phyloP scores from a whole-genome alignment of 2,888 invertebrate species.

The Cybosia mesomella region DNA sequence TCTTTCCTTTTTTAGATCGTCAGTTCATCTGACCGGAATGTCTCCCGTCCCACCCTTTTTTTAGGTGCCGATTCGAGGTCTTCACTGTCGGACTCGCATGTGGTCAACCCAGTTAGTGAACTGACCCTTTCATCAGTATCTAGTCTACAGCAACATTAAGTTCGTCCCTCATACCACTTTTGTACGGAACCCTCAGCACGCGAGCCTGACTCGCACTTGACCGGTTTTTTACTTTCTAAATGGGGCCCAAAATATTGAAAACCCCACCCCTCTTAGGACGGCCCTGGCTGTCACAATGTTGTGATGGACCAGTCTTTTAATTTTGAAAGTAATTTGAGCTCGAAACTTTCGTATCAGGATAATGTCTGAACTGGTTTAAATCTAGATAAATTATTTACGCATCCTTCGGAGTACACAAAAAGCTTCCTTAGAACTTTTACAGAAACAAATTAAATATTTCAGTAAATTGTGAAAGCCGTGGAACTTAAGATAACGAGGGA shows the following conservation, averaged over 20 bases:
- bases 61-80: too few relatives aligned
- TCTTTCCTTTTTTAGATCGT: too few relatives aligned
- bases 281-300: background rate
- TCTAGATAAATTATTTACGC: constrained; percentile 30
- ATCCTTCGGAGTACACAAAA: constrained; percentile 6
- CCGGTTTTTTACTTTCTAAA: too few relatives aligned
- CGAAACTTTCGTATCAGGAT: background rate
- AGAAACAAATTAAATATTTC: constrained; percentile 55
- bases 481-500: constrained; percentile 52
- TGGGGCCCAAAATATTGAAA: background rate
- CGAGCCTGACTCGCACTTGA: too few relatives aligned
- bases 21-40: too few relatives aligned
- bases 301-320: background rate
- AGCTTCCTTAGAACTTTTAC: constrained; percentile 29
- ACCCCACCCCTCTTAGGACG: background rate
- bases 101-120: too few relatives aligned
- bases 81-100: too few relatives aligned
- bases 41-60: too few relatives aligned
- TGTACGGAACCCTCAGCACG: too few relatives aligned
- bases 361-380: constrained; percentile 29
- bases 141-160: too few relatives aligned
- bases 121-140: too few relatives aligned
- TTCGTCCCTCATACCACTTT: too few relatives aligned
- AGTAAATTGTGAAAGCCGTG: constrained; percentile 39
- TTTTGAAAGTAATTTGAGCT: background rate